phyloP scores from a whole-genome alignment of 2,797 vertebrate species.

The Channa striata region DNA sequence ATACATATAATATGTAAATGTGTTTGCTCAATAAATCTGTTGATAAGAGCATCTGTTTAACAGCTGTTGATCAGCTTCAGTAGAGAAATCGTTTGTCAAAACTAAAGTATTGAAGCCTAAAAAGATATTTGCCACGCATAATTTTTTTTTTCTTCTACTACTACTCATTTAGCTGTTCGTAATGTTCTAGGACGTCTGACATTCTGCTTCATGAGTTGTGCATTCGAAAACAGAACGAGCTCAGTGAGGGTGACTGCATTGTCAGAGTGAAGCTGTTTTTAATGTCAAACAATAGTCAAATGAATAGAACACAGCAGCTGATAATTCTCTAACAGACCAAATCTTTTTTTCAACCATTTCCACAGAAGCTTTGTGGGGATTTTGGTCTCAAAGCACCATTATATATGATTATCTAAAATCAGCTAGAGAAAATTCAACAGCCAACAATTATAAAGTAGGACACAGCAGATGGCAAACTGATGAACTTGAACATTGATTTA shows the following conservation, averaged over 20 bases:
- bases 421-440: constrained; percentile 31
- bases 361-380: constrained; percentile 14
- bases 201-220: constrained; percentile 1
- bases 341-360: constrained; percentile 5
- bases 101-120: background rate
- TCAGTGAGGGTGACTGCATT: constrained; percentile 2
- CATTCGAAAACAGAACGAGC: constrained; percentile 13
- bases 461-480: constrained; percentile 69
- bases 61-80: constrained; percentile 8
- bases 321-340: constrained; percentile 4
- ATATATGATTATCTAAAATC: constrained; percentile 46
- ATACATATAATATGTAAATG: constrained; percentile 2
- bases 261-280: constrained; percentile 19
- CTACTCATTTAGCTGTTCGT: no score
- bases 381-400: constrained; percentile 22
- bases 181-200: no score
- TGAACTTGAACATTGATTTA: constrained; percentile 59
- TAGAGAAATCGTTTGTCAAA: background rate
- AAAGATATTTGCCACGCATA: background rate
- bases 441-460: constrained; percentile 59
- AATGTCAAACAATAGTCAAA: constrained; percentile 17
- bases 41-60: background rate
- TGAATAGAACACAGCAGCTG: constrained; percentile 5
- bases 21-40: constrained; percentile 1
- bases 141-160: no score